Conservation (phyloP, 1,140 invertebrate species). For the Caenorhabditis tropicalis region DNA sequence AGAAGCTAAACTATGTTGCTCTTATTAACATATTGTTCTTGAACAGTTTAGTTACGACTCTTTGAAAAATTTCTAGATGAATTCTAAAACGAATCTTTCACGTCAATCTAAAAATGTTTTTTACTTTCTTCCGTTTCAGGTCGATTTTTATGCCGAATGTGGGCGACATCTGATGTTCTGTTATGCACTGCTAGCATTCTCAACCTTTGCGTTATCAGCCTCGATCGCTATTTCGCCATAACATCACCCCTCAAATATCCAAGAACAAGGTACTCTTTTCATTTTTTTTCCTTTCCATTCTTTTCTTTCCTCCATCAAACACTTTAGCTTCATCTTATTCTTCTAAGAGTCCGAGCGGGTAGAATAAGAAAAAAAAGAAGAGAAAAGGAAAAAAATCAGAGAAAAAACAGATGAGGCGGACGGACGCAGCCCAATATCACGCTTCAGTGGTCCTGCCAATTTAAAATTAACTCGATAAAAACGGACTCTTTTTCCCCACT, state of each 20-base stretch:
- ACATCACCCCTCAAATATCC: constrained; percentile 75
- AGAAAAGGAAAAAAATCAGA: neutral
- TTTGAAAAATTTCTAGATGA: neutral
- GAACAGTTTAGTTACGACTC: too few relatives aligned
- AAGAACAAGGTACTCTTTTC: constrained; percentile 70
- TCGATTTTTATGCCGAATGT: constrained; percentile 74
- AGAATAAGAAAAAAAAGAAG: neutral
- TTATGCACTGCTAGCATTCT: constrained; percentile 76
- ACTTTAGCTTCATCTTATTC: constrained; percentile 2
- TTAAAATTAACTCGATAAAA: constrained; percentile 27
- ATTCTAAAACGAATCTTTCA: neutral
- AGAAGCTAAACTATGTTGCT: too few relatives aligned
- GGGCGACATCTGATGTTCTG: constrained; percentile 75
- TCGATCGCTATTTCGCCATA: constrained; percentile 76
- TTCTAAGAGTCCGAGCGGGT: neutral
- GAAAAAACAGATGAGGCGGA: constrained; percentile 38
- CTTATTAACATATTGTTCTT: too few relatives aligned
- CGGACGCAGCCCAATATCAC: constrained; percentile 29
- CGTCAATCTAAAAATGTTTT: neutral
- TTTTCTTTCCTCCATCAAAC: neutral
- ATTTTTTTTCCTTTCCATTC: neutral
- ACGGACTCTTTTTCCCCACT: constrained; percentile 34
- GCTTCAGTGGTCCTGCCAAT: constrained; percentile 36
- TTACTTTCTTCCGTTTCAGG: constrained; percentile 28
- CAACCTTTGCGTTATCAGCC: constrained; percentile 73